Conservation (phyloP, 2,888 invertebrate genomes). For the Drosophila setosimentum region DNA sequence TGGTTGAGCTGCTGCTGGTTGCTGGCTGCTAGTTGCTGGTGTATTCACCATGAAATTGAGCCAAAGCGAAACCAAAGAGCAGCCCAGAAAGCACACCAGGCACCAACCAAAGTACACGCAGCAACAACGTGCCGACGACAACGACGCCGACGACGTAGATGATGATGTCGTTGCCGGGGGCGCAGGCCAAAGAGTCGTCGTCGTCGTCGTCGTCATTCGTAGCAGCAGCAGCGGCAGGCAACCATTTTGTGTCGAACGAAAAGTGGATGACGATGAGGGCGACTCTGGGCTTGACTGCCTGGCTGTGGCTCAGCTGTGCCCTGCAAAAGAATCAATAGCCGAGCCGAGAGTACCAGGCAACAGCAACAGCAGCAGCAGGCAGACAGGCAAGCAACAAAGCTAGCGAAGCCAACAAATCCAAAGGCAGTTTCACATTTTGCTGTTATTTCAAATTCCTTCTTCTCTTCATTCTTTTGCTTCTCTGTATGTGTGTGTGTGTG, state of each 20-base stretch:
- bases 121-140: slow-evolving; percentile 59
- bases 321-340: slow-evolving; percentile 69
- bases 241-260: slow-evolving; percentile 68
- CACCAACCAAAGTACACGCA: slow-evolving; percentile 61
- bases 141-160: slow-evolving; percentile 50
- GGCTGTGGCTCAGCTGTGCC: slow-evolving; percentile 39
- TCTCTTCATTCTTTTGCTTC: slow-evolving; percentile 9
- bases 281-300: slow-evolving; percentile 38
- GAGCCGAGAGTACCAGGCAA: slow-evolving; percentile 50
- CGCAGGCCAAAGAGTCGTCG: slow-evolving; percentile 63
- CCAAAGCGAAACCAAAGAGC: slow-evolving; percentile 75
- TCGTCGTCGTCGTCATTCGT: slow-evolving; percentile 14
- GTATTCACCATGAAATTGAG: slow-evolving; percentile 78
- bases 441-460: slow-evolving; percentile 22
- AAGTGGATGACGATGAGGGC: slow-evolving; percentile 62
- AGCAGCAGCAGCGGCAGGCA: slow-evolving; percentile 47
- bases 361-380: slow-evolving; percentile 22
- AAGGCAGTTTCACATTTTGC: slow-evolving; percentile 44
- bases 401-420: slow-evolving; percentile 73
- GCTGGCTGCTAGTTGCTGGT: slow-evolving; percentile 31
- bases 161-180: slow-evolving; percentile 76
- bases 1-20: slow-evolving; percentile 43
- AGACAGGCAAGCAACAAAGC: slow-evolving; percentile 57
- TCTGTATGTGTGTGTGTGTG: slow-evolving; percentile 5
- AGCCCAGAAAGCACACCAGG: slow-evolving; percentile 46